Base-by-base conservation (phyloP, 2,113 vertebrate genomes). In the Epinephelus cyanopodus region DNA sequence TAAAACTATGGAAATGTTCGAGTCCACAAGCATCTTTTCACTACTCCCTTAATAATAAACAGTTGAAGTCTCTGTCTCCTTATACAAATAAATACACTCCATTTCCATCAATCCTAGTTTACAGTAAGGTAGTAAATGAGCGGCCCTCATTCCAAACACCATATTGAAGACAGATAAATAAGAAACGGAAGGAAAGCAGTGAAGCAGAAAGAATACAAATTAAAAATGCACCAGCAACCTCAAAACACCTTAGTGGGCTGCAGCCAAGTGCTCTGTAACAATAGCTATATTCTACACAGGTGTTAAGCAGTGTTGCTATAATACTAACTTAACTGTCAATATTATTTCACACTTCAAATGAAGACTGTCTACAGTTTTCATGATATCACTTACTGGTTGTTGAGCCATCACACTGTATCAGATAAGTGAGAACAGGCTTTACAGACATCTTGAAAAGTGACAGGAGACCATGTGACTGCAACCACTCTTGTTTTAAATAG, bases 321-420 rank as follows among this genome's bases (percentile, higher is more conserved):
- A 71, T 45, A 71, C 53, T 23, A 42, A 37, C 33, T 25, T 71
- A 56, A 57, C 68, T 57, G 69, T 48, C 39, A 73, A 8, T n/a
- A 60, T 14, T 60, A 29, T 48, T 48, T 73, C 56, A 73, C 70
- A 73, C 70, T 29, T 58, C 19, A 68, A 33, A 21, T 68, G 18
- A 68, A 53, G 66, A 37, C 27, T 50, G 21, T 68, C 9, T 57
- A 45, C n/a, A 57, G 5, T 39, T 45, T 47, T 72, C 39, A 45
- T 72, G 53, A 54, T 15, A 69, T 54, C 50, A 19, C 53, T 25
- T 29, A 11, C 45, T 50, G 14, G 52, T 42, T 25, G 52, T 17
- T 45, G 2, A 70, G 33, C 50, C 21, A 57, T 57, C 68, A 57
- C 53, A n/a, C 53, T 71, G 53, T 19, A 52, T 68, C 47, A 68